Evolutionary conservation across 2,797 vertebrate genomes (phyloP).

Genomic region (Eulemur mongoz): DNA sequence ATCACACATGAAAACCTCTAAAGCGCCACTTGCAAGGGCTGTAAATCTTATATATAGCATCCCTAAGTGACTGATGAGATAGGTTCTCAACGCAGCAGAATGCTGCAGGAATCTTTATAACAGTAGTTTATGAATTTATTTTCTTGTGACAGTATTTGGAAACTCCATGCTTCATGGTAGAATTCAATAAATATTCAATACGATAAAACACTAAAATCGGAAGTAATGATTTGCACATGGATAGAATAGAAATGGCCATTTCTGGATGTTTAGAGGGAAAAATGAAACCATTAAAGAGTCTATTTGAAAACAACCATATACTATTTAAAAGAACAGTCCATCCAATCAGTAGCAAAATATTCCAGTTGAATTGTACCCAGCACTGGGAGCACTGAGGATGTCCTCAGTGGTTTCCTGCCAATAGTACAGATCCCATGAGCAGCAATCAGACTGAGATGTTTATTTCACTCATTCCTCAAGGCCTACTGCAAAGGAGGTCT

Average conservation of each 20-base stretch:
- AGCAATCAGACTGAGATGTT: slow-evolving; percentile 67
- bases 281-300: slow-evolving; percentile 56
- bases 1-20: neutral
- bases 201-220: slow-evolving; percentile 62
- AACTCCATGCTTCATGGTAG: slow-evolving; percentile 70
- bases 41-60: neutral
- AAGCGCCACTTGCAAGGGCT: neutral
- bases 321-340: slow-evolving; percentile 75
- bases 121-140: slow-evolving; percentile 19
- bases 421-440: slow-evolving; percentile 61
- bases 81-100: neutral
- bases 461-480: slow-evolving; percentile 48
- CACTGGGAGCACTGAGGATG: slow-evolving; percentile 63
- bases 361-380: slow-evolving; percentile 69
- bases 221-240: slow-evolving; percentile 76
- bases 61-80: slow-evolving; percentile 30
- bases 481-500: slow-evolving; percentile 41
- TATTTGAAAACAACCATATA: slow-evolving; percentile 66
- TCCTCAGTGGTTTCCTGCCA: slow-evolving; percentile 63
- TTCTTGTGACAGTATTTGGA: slow-evolving; percentile 70
- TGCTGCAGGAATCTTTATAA: neutral
- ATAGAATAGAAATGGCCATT: slow-evolving; percentile 67
- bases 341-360: slow-evolving; percentile 71
- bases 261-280: slow-evolving; percentile 67
- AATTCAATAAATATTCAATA: slow-evolving; percentile 78